Percentiles rank a stretch among this genome's conserved stretches.
Evolutionary conservation across 1,140 invertebrate genomes (phyloP).

Genomic region (Drosophila watanabei): DNA sequence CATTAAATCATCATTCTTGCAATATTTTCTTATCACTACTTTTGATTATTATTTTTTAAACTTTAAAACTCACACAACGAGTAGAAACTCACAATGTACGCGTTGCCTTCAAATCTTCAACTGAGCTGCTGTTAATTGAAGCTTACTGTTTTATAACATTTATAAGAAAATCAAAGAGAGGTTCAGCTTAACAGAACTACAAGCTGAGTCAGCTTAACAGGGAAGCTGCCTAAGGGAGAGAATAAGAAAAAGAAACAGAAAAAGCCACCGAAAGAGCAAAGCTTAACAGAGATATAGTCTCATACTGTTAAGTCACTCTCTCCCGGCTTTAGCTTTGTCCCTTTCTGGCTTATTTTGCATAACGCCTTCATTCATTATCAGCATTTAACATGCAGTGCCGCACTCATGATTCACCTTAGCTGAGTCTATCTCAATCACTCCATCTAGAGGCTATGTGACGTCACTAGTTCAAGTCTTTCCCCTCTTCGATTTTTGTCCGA

Average conservation of each 20-base stretch:
- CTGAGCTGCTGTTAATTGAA: conserved; percentile 30
- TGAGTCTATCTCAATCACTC: conserved; percentile 22
- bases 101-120: conserved; percentile 9
- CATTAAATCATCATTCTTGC: too few species aligned
- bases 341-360: conserved; percentile 2
- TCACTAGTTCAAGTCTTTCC: conserved; percentile 42
- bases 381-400: conserved; percentile 38
- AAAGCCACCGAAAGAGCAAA: not conserved
- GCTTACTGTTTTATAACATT: conserved; percentile 50
- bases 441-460: conserved; percentile 49
- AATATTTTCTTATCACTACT: too few species aligned
- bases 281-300: conserved; percentile 4
- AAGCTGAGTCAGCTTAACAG: not conserved
- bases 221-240: not conserved
- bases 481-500: not conserved
- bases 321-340: not conserved
- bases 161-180: not conserved
- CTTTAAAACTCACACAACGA: not conserved
- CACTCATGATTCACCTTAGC: conserved; percentile 67
- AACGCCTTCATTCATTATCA: conserved; percentile 26
- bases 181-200: conserved; percentile 5
- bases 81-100: conserved; percentile 43
- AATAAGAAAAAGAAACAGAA: not conserved
- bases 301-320: not conserved
- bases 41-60: not conserved